Evolutionary conservation across 2,888 invertebrate genomes (phyloP), one percentile per base, ranked within the genome.

Genomic region (Sarcophaga caerulescens): DNA sequence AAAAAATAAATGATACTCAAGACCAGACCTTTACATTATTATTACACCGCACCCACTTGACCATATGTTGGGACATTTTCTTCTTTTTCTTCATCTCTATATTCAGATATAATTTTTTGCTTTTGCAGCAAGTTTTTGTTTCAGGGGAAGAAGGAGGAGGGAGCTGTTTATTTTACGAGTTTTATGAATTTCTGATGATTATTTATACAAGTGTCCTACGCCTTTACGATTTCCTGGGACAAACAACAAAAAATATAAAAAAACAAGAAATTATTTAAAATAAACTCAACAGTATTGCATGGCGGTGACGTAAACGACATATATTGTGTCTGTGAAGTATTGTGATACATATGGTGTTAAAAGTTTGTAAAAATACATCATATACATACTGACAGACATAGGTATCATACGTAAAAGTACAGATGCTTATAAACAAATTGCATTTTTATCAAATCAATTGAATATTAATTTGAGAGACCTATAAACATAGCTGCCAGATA

Each of bases 181-280:
- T 62, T n/a, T 60, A 57, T 77, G 44, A 44, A 60, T 71, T 59
- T 57, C 35, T 77, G 68, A 77, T 84, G 85, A 86, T 86, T 86
- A 78, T 83, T 83, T 81, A 77, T 62, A 81, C 85, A 86, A 86
- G 81, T 86, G 85, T 81, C 85, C 77, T 84, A 44, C 52, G 52
- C 17, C 52, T 52, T 52, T 52, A 52, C 52, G 12, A 14, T 17
- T 52, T 14, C 52, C 10, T 52, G 17, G 4, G 3, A 52, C 5
- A 14, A 17, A 0, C 14, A 17, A 17, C 14, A 52, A 52, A 12
- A 47, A 52, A 52, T 14, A 17, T 52, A 14, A 52, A 17, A 52
- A 47, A 47, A 47, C 47, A 14, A 14, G 4, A 14, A 52, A 35
- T 35, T 35, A 8, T 35, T 35, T 35, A 52, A 52, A 52, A 52